Evolutionary conservation across 2,888 invertebrate genomes (phyloP).

Genomic region (Drosophila gaucha): DNA sequence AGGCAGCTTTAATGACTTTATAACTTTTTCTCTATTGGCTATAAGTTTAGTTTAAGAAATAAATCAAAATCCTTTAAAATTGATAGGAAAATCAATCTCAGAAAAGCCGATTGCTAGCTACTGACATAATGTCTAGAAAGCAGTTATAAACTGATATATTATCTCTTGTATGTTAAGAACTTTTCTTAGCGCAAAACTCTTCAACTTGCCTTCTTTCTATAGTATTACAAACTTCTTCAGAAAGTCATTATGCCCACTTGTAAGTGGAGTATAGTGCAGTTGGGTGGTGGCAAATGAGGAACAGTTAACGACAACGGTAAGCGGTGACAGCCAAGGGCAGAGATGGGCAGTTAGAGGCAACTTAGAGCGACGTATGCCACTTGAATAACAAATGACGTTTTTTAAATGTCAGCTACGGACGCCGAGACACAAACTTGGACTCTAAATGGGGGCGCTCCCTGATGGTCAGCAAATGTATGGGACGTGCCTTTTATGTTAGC

Average conservation of each 20-base stretch:
- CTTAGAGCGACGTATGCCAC: constrained; percentile 81
- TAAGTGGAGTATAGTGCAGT: constrained; percentile 1
- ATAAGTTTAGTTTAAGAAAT: too few species aligned
- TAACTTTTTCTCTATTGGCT: too few species aligned
- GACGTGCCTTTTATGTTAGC: constrained; percentile 61
- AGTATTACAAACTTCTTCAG: background rate
- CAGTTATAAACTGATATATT: too few species aligned
- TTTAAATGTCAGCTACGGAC: constrained; percentile 74
- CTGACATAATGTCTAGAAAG: too few species aligned
- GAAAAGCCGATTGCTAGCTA: too few species aligned
- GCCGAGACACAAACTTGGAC: constrained; percentile 26
- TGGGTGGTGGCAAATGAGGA: constrained; percentile 25
- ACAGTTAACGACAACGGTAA: constrained; percentile 53
- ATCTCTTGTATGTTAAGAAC: too few species aligned
- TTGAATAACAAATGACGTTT: constrained; percentile 81
- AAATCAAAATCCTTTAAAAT: too few species aligned
- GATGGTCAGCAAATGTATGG: constrained; percentile 75
- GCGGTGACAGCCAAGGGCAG: constrained; percentile 42
- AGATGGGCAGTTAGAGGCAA: constrained; percentile 72
- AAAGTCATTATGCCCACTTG: background rate
- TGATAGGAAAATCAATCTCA: too few species aligned
- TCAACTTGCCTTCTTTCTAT: background rate
- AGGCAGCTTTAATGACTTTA: too few species aligned
- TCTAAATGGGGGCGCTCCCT: constrained; percentile 27
- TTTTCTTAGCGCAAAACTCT: too few species aligned